Evolutionary conservation across 1,140 invertebrate genomes (phyloP).

Genomic region (Drosophila murphyi): DNA sequence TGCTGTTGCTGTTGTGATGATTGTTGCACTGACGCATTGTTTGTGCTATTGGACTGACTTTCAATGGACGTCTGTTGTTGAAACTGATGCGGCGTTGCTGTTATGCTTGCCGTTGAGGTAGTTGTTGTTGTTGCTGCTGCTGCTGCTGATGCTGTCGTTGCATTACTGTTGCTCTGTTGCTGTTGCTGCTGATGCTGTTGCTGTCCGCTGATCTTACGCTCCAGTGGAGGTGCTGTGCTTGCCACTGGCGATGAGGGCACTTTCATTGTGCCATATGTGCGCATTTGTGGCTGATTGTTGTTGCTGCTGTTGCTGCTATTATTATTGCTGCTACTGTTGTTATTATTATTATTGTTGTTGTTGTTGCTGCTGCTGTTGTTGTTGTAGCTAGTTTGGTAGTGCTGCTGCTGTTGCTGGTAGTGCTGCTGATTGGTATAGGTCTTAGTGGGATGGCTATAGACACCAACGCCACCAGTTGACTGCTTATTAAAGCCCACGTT

Average conservation of each 20-base stretch:
- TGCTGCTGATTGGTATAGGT: slow-evolving; percentile 64
- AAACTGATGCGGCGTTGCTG: slow-evolving; percentile 77
- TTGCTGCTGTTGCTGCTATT: slow-evolving; percentile 51
- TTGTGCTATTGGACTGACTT: slow-evolving; percentile 53
- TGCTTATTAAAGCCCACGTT: slow-evolving; percentile 28
- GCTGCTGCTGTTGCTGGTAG: slow-evolving; percentile 66
- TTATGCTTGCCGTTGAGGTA: slow-evolving; percentile 80
- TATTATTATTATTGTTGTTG: slow-evolving; percentile 55
- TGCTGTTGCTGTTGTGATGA: slow-evolving; percentile 27
- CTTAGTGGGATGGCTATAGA: slow-evolving; percentile 50
- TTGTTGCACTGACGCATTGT: slow-evolving; percentile 38
- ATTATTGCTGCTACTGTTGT: slow-evolving; percentile 53
- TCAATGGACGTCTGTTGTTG: slow-evolving; percentile 60
- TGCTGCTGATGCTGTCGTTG: slow-evolving; percentile 24
- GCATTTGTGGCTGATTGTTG: slow-evolving; percentile 65
- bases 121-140: slow-evolving; percentile 56
- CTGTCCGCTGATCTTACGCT: slow-evolving; percentile 62
- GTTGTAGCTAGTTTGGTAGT: slow-evolving; percentile 41
- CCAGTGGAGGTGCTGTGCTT: slow-evolving; percentile 61
- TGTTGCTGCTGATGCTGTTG: slow-evolving; percentile 39
- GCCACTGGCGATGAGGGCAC: slow-evolving; percentile 77
- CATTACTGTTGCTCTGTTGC: slow-evolving; percentile 41
- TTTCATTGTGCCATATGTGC: slow-evolving; percentile 81
- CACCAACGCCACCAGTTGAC: slow-evolving; percentile 11
- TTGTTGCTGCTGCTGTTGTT: slow-evolving; percentile 56